Percentiles rank a stretch among this genome's conserved stretches.
Conservation (phyloP, 2,113 vertebrate genomes). For the Chloropsis hardwickii region DNA sequence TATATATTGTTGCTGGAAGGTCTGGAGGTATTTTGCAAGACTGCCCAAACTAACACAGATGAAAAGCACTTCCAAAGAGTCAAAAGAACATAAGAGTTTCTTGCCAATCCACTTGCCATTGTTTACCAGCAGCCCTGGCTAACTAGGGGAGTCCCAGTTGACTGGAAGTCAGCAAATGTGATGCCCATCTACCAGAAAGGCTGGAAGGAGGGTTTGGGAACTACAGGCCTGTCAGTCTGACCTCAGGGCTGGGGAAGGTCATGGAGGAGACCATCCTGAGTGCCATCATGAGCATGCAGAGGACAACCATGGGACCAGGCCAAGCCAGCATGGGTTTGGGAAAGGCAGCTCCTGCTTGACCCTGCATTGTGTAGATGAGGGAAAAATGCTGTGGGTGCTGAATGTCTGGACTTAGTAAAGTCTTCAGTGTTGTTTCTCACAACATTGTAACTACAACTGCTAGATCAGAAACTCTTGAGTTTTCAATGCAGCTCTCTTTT, state of each 20-base stretch:
- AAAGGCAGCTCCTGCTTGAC: neutral
- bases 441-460: neutral
- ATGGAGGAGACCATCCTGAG: neutral
- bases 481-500: neutral
- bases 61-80: neutral
- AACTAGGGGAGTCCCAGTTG: fast-evolving
- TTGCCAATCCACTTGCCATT: neutral
- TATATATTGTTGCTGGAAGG: neutral
- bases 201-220: neutral
- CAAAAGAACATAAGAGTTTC: neutral
- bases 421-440: neutral
- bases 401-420: neutral
- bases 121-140: neutral
- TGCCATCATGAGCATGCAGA: neutral
- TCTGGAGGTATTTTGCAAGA: neutral
- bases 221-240: neutral
- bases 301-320: neutral
- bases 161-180: neutral
- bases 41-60: neutral
- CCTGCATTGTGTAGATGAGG: neutral
- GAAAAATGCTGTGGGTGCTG: neutral
- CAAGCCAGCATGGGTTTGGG: neutral
- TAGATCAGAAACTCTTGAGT: neutral
- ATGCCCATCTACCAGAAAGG: neutral
- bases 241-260: neutral